Percentiles rank a stretch among this genome's conserved stretches.
These are phyloP conservation scores for Otolemur crassicaudatus DNA, from an alignment of 2,797 vertebrate species.

Conservation along the genomic window DNA sequence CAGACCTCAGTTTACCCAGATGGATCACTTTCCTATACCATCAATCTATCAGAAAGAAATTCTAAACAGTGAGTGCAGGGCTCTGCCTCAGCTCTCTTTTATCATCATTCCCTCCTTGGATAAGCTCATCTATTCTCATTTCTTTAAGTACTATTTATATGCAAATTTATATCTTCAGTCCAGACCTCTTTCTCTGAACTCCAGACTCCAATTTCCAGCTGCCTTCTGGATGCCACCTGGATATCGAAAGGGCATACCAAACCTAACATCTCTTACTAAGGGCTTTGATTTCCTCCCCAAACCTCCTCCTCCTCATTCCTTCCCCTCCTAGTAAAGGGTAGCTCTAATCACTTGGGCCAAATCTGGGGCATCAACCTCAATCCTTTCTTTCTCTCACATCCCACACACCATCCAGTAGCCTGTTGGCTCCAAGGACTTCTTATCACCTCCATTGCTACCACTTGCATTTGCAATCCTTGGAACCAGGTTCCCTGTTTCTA, in stretches of 20 bases:
- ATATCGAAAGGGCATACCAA: neutral
- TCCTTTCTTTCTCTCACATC: neutral
- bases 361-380: neutral
- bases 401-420: neutral
- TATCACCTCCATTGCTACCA: neutral
- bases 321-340: neutral
- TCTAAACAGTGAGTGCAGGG: neutral
- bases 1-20: neutral
- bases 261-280: neutral
- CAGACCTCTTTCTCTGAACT: neutral
- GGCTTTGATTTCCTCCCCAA: neutral
- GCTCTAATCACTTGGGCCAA: neutral
- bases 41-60: neutral
- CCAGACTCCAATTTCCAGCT: constrained; percentile 21
- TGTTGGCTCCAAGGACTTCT: neutral
- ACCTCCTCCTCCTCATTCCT: neutral
- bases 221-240: neutral
- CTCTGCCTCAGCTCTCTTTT: neutral
- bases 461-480: neutral
- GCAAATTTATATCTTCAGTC: neutral
- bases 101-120: neutral
- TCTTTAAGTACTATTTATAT: neutral
- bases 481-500: neutral
- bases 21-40: neutral
- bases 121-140: constrained; percentile 12